Base-by-base conservation (phyloP, 2,113 vertebrate genomes). In the Trachemys scripta region DNA sequence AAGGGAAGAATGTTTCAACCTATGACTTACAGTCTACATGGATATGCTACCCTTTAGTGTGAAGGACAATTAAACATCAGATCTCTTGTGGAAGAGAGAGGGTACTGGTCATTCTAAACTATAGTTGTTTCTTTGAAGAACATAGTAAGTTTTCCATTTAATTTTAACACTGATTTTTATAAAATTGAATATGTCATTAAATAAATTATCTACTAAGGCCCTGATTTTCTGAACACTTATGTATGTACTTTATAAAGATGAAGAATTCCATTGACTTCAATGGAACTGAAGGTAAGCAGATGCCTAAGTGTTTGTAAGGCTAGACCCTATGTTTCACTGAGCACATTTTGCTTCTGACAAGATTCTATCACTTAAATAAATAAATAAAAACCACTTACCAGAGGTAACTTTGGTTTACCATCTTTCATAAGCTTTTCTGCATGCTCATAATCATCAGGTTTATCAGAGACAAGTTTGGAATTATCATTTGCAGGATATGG, bases 401-500 rank as follows among this genome's bases (percentile, higher is more conserved):
- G 83, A 42, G 98, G 98, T 56, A 98, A 85, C n/a, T 94, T 98
- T 9, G 93, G 97, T 69, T 98, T 98, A 83, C 97, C 93, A 49
- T 98, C 98, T 88, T 98, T 98, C 90, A 98, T 95, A 81, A 98
- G 97, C n/a, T 98, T 96, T 80, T 97, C 96, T 59, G 97, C 98
- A 75, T 99, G 98, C 22, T 98, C 97, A 87, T 99, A 99, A 95
- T 99, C 98, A 27, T 97, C 97, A 11, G 94, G 96, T 72, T 98
- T 98, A 84, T 98, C 96, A 82, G 98, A 98, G 49, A 84, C 96
- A 78, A 98, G 98, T 81, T 80, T 98, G 47, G 98, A 97, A 96
- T 97, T 97, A 89, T 97, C 97, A 57, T 90, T 95, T 62, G 98
- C 76, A 95, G 98, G 98, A 90, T 98, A 99, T 47, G 96, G 97